Conservation (phyloP, 1,140 invertebrate species). For the Drosophila sturtevanti region DNA sequence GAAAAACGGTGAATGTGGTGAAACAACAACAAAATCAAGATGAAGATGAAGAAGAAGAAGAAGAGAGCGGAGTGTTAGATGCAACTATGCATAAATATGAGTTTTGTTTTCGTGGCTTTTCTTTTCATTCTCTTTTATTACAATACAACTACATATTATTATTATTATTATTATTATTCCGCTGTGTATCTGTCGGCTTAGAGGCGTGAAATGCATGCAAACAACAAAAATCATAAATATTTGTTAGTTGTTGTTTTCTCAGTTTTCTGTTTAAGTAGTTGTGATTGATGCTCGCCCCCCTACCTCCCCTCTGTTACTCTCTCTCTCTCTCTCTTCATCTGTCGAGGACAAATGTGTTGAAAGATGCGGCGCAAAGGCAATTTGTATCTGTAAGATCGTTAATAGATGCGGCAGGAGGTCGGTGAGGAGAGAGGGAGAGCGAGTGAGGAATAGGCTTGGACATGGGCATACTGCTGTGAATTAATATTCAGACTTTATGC, state of each 20-base stretch:
- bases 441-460: too few species aligned
- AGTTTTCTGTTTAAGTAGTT: conserved; percentile 75
- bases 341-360: conserved; percentile 64
- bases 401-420: conserved; percentile 1
- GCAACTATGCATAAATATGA: conserved; percentile 49
- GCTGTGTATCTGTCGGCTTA: conserved; percentile 70
- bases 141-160: conserved; percentile 20
- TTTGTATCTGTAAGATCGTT: conserved; percentile 71
- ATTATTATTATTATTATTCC: conserved; percentile 22
- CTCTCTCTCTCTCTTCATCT: background rate
- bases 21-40: conserved; percentile 22
- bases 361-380: conserved; percentile 66
- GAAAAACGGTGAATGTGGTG: background rate
- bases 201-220: conserved; percentile 70
- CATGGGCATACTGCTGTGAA: conserved; percentile 36
- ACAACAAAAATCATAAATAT: conserved; percentile 66
- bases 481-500: conserved; percentile 50
- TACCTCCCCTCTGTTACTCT: background rate
- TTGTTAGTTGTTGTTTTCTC: conserved; percentile 59
- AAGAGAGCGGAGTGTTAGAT: conserved; percentile 5
- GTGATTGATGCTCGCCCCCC: conserved; percentile 63
- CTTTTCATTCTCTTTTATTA: conserved; percentile 29
- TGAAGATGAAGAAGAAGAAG: background rate
- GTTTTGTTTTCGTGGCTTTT: conserved; percentile 62
- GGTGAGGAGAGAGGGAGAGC: background rate